Conservation (phyloP, 1,140 invertebrate genomes). For the Saccostrea glomerata region DNA sequence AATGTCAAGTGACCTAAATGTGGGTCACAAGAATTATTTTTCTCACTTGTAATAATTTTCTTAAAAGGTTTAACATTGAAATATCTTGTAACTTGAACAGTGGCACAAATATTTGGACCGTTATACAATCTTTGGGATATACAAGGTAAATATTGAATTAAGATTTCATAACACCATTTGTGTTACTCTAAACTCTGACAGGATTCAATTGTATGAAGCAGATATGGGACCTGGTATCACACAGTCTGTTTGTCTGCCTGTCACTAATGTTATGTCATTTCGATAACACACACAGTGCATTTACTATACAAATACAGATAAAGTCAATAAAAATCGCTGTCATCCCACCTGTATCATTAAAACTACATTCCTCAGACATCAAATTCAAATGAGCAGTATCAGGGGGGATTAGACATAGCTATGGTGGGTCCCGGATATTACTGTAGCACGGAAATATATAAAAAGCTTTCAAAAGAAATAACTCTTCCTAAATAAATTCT, state of each 20-base stretch:
- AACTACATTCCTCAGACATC: not conserved
- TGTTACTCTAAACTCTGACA: constrained; percentile 11
- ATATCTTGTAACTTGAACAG: not conserved
- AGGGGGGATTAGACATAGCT: not conserved
- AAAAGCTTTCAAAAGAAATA: too few species aligned
- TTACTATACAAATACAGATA: not conserved
- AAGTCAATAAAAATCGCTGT: not conserved
- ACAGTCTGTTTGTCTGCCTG: constrained; percentile 7
- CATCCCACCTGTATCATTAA: not conserved
- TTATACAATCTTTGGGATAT: constrained; percentile 32
- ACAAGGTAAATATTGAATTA: constrained; percentile 27
- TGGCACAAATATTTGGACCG: constrained; percentile 16
- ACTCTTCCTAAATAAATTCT: not conserved
- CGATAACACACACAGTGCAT: constrained; percentile 7
- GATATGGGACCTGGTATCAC: constrained; percentile 5
- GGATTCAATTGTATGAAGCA: constrained; percentile 8
- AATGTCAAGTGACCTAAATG: not conserved
- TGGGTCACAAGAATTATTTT: not conserved
- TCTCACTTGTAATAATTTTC: not conserved
- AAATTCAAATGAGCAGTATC: not conserved
- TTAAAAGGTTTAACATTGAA: constrained; percentile 10
- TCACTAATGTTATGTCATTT: constrained; percentile 20
- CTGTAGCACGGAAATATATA: too few species aligned
- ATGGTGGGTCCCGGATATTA: not conserved
- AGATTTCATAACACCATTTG: constrained; percentile 32